These are phyloP conservation scores for Colostygia pectinataria DNA, from an alignment of 2,888 invertebrate species.

Conservation along the genomic window DNA sequence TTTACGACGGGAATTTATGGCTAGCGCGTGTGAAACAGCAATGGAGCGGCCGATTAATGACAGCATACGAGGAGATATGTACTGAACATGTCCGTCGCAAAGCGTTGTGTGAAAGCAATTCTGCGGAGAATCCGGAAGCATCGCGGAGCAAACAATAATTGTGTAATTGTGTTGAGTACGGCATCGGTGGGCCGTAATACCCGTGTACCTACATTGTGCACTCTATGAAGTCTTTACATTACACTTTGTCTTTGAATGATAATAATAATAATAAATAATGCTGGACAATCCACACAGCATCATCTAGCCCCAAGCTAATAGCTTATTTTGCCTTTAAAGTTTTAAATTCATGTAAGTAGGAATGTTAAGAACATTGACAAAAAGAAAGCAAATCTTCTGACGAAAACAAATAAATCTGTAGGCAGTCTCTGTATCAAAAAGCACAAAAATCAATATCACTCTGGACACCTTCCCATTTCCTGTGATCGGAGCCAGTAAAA, in stretches of 20 bases:
- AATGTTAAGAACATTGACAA: not conserved
- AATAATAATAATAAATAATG: too few species aligned
- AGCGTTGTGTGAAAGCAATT: conserved; percentile 53
- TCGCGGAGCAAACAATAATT: conserved; percentile 62
- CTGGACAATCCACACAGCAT: too few species aligned
- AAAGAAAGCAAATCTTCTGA: not conserved
- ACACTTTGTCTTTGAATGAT: too few species aligned
- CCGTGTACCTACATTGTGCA: conserved; percentile 3
- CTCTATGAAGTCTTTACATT: too few species aligned
- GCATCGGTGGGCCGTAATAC: conserved; percentile 23
- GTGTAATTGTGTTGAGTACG: conserved; percentile 71
- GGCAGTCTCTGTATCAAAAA: not conserved
- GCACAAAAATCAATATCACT: conserved; percentile 10
- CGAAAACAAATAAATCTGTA: not conserved
- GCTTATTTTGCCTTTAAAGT: not conserved
- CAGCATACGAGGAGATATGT: conserved; percentile 28
- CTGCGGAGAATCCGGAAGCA: conserved; percentile 74
- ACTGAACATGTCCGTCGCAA: conserved; percentile 40
- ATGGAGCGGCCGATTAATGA: conserved; percentile 32
- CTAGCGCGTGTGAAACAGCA: conserved; percentile 32
- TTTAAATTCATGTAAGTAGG: too few species aligned
- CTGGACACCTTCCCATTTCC: conserved; percentile 21
- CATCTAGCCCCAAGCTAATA: too few species aligned
- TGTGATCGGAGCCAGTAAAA: conserved; percentile 28
- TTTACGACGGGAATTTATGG: conserved; percentile 41